phyloP scores from a whole-genome alignment of 2,113 vertebrate species.

The Dipodomys ordii region DNA sequence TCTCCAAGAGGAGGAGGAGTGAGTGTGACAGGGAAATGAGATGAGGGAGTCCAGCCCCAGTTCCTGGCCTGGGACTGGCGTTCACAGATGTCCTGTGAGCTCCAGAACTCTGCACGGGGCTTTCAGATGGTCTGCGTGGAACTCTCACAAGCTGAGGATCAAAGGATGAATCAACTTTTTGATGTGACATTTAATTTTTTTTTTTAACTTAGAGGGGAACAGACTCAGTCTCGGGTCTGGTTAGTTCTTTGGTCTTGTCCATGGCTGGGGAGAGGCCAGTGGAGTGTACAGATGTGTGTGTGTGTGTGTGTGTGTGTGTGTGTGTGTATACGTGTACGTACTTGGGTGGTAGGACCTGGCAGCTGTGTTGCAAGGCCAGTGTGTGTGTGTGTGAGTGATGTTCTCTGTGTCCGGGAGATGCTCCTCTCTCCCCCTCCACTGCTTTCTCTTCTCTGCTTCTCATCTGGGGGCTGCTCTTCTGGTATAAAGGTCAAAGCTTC shows the following conservation, averaged over 20 bases:
- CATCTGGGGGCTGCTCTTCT: conserved; percentile 27
- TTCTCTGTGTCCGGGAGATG: background rate
- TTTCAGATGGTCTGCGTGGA: conserved; percentile 80
- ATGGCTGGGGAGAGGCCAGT: conserved; percentile 36
- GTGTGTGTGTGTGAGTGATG: background rate
- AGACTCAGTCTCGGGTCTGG: conserved; percentile 69
- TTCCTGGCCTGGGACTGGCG: conserved; percentile 70
- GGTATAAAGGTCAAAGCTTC: conserved; percentile 28
- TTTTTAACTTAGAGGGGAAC: conserved; percentile 77
- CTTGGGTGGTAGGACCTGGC: background rate
- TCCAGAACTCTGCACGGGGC: conserved; percentile 71
- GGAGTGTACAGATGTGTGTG: conserved; percentile 8
- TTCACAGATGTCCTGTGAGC: conserved; percentile 78
- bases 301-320: no score
- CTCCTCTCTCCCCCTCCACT: background rate
- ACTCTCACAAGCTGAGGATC: conserved; percentile 76
- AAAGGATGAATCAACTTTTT: conserved; percentile 83
- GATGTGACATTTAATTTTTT: conserved; percentile 84
- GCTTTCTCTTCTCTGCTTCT: conserved; percentile 66
- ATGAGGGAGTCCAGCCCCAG: conserved; percentile 30
- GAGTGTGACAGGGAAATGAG: background rate
- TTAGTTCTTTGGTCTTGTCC: conserved; percentile 75
- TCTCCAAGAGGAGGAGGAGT: background rate
- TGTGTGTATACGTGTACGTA: background rate
- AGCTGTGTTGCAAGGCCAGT: background rate